Percentiles rank a stretch among this genome's conserved stretches.
These are phyloP conservation scores for Caenorhabditis imperialis DNA, from an alignment of 2,888 invertebrate genomes.

Conservation along the genomic window DNA sequence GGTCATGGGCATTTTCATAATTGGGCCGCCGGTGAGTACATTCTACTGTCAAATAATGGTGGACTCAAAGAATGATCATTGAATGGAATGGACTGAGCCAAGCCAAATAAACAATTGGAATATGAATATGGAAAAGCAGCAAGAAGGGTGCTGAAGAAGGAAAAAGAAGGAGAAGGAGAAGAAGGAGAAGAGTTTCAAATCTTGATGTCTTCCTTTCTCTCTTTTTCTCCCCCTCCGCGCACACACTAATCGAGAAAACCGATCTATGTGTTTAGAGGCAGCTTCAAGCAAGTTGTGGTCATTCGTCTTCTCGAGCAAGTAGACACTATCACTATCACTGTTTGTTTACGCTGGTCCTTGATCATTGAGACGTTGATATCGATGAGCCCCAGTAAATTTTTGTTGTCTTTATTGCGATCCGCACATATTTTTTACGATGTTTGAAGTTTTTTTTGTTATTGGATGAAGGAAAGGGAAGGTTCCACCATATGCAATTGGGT, in stretches of 20 bases:
- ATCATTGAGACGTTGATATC: constrained; percentile 37
- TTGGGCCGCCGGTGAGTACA: constrained; percentile 6
- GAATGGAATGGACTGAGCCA: too few relatives aligned
- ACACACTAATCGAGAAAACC: constrained; percentile 45
- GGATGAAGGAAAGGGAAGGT: too few relatives aligned
- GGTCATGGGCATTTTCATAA: constrained; percentile 46
- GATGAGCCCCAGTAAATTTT: constrained; percentile 7
- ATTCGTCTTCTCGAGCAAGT: constrained; percentile 29
- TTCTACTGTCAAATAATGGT: too few relatives aligned
- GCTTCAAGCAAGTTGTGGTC: neutral
- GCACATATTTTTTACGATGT: too few relatives aligned
- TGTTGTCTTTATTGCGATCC: constrained; percentile 1
- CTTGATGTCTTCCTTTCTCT: constrained; percentile 43
- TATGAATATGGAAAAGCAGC: too few relatives aligned
- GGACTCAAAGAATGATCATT: too few relatives aligned
- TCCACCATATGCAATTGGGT: too few relatives aligned
- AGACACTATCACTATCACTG: neutral
- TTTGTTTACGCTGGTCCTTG: constrained; percentile 47
- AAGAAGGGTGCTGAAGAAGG: neutral
- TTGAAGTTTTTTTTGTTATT: too few relatives aligned
- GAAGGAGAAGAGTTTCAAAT: constrained; percentile 37
- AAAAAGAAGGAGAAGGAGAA: constrained; percentile 5
- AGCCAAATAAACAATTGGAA: too few relatives aligned
- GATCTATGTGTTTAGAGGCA: constrained; percentile 42
- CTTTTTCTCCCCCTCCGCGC: constrained; percentile 24